phyloP scores from a whole-genome alignment of 2,797 vertebrate genomes.

The Galagoides demidoff region DNA sequence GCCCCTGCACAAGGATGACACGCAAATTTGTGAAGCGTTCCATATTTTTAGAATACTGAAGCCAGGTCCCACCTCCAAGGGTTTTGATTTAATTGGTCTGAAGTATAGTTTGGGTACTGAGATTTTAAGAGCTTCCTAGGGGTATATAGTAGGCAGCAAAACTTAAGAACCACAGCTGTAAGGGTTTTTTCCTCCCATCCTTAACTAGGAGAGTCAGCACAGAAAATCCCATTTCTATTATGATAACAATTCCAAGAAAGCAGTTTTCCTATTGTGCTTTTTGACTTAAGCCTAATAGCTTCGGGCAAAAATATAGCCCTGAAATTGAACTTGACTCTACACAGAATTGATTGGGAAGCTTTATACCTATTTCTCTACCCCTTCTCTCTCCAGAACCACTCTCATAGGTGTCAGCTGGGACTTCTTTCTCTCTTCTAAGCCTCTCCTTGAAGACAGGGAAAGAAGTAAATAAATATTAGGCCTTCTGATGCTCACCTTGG shows the following conservation, averaged over 20 bases:
- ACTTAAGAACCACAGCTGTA: not conserved
- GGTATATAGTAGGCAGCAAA: not conserved
- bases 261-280: not conserved
- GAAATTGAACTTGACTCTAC: not conserved
- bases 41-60: not conserved
- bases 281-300: conserved; percentile 14
- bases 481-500: conserved; percentile 43
- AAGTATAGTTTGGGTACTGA: not conserved
- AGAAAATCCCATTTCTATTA: not conserved
- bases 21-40: too few relatives aligned
- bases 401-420: conserved; percentile 3
- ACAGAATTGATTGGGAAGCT: not conserved
- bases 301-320: not conserved
- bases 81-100: not conserved
- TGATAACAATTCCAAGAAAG: not conserved
- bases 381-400: not conserved
- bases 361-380: not conserved
- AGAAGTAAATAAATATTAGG: not conserved
- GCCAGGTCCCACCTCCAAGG: not conserved
- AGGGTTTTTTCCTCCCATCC: not conserved
- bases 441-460: not conserved
- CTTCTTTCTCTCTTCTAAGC: not conserved
- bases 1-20: too few relatives aligned
- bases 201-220: not conserved
- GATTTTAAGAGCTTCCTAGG: not conserved